Conservation (phyloP, 2,797 vertebrate species). For the Taeniopygia guttata region DNA sequence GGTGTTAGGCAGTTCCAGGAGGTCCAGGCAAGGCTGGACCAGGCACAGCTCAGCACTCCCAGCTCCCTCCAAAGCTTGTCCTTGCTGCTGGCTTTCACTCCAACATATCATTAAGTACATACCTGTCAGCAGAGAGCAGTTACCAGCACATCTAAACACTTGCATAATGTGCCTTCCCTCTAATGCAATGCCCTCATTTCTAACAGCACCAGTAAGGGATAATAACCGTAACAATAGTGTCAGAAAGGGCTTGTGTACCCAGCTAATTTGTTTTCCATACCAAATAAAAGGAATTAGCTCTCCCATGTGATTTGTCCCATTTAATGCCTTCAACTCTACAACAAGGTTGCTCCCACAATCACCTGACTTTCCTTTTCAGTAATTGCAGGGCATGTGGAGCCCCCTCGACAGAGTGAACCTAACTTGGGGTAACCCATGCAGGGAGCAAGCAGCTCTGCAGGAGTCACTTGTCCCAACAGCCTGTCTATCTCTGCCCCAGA, state of each 20-base stretch:
- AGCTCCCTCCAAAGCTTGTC: not conserved
- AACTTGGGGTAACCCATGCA: not conserved
- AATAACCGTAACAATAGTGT: conserved; percentile 26
- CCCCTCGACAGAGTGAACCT: not conserved
- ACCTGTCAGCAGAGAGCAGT: conserved; percentile 54
- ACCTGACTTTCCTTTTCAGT: conserved; percentile 9
- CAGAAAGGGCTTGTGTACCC: conserved; percentile 17
- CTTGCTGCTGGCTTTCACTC: conserved; percentile 15
- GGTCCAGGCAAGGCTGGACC: not conserved
- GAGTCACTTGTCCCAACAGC: not conserved
- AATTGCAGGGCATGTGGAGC: not conserved
- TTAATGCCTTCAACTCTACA: conserved; percentile 1
- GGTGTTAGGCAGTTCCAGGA: not conserved
- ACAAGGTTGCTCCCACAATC: not conserved
- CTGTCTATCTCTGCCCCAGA: not conserved
- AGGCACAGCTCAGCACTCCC: not conserved
- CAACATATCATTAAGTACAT: conserved; percentile 50
- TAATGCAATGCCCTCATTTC: conserved; percentile 30
- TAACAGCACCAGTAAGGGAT: not conserved
- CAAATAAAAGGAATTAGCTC: conserved; percentile 26
- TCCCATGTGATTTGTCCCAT: conserved; percentile 16
- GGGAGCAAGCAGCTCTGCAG: not conserved
- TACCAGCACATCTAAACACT: conserved; percentile 26
- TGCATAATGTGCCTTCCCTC: conserved; percentile 21
- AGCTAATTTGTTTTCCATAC: conserved; percentile 43